Percentiles rank a stretch among this genome's conserved stretches.
phyloP scores from a whole-genome alignment of 1,140 invertebrate species.

The Micrasema longulum region DNA sequence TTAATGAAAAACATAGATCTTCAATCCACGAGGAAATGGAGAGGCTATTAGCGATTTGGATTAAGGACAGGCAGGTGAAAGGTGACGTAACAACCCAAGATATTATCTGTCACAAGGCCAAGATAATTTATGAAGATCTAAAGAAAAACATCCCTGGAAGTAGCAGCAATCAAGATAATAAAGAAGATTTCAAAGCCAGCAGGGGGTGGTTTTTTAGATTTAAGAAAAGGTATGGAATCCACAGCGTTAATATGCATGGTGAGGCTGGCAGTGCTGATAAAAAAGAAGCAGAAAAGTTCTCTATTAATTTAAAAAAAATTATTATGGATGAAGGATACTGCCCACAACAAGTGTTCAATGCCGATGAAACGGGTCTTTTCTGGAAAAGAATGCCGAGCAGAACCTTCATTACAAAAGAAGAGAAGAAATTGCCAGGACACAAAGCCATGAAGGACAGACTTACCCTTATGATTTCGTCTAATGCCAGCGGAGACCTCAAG shows the following conservation, averaged over 20 bases:
- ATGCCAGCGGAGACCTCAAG: background rate
- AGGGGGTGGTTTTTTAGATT: slow-evolving; percentile 36
- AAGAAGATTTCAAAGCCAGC: too few species aligned
- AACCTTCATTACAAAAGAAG: slow-evolving; percentile 55
- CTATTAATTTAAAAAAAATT: background rate
- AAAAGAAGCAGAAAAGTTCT: slow-evolving; percentile 56
- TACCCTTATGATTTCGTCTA: too few species aligned
- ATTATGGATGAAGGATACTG: background rate
- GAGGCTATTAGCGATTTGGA: slow-evolving; percentile 5
- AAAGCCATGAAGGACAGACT: slow-evolving; percentile 60
- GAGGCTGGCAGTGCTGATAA: slow-evolving; percentile 59
- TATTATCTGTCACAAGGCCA: too few species aligned
- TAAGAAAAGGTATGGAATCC: slow-evolving; percentile 22
- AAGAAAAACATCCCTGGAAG: too few species aligned
- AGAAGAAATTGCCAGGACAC: slow-evolving; percentile 56
- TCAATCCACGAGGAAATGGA: slow-evolving; percentile 9
- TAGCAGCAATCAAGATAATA: too few species aligned
- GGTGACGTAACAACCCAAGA: slow-evolving; percentile 2
- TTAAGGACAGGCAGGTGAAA: slow-evolving; percentile 14
- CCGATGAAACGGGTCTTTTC: too few species aligned
- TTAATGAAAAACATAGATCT: too few species aligned
- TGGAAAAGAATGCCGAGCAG: slow-evolving; percentile 56
- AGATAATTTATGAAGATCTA: too few species aligned
- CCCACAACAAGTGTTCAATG: too few species aligned
- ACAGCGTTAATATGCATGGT: slow-evolving; percentile 58